Evolutionary conservation across 2,113 vertebrate genomes (phyloP), one percentile per base, ranked within the genome.

Genomic region (Pteronura brasiliensis): DNA sequence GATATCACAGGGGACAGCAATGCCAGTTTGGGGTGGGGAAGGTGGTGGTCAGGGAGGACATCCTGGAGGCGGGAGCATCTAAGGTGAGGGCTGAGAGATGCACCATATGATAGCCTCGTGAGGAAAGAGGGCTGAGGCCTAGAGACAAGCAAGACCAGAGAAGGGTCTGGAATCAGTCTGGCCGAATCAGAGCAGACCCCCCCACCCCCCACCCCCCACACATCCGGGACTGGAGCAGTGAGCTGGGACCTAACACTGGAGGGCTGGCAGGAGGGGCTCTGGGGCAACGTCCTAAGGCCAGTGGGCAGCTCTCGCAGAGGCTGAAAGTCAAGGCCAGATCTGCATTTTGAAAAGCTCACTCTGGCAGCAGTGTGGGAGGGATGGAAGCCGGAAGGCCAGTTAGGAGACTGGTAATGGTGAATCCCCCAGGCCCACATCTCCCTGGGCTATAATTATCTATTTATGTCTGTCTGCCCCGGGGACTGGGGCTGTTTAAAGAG

Each of bases 401-500:
- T 21, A 55, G 89, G 55, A 65, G 52, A 20, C 9, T 34, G 7
- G 42, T 27, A 13, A 44, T 3, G 11, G 52, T 52, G 15, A 63
- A n/a, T 74, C 76, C 39, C 77, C 36, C 52, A 77, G 39, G 83
- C 72, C 12, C 39, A 7, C 5, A 8, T 18, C 67, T 86, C 49
- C 72, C 74, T 7, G 29, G 90, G 61, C 69, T 57, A 44, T 49
- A 86, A 96, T 84, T 57, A 76, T 67, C 89, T 85, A 2, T 88
- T 90, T 84, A 20, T 0, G 61, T 92, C 83, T 44, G 59, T 82
- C 63, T 94, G 63, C 67, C 59, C 49, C 31, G 8, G n/a, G 83
- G 42, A 71, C 72, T 34, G 1, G 65, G 84, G 89, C 91, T 63
- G 88, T 71, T 93, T 85, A 76, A 91, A 49, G 89, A 91, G 52